These are phyloP conservation scores for Erpobdella octoculata DNA, from an alignment of 2,888 invertebrate species.

Conservation along the genomic window DNA sequence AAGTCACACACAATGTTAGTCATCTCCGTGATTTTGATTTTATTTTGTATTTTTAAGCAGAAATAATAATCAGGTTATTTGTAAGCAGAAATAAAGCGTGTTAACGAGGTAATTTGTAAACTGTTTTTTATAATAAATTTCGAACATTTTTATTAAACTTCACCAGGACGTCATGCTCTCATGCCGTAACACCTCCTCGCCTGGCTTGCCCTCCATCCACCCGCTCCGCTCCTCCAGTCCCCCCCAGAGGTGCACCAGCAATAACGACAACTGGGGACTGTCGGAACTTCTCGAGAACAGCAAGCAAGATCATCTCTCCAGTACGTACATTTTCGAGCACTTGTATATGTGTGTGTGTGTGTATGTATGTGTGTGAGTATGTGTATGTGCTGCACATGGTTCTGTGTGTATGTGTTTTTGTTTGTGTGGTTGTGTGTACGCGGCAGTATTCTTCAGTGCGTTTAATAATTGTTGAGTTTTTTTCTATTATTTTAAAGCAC, in stretches of 20 bases:
- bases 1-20: not conserved
- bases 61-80: not conserved
- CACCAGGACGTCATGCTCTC: constrained; percentile 25
- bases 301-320: constrained; percentile 20
- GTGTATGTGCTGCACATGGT: too few species aligned
- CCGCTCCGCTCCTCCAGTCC: constrained; percentile 10
- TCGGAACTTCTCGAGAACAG: constrained; percentile 18
- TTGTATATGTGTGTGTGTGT: too few species aligned
- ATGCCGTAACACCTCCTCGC: constrained; percentile 25
- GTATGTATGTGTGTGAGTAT: too few species aligned
- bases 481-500: too few species aligned
- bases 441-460: too few species aligned
- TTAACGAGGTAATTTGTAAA: not conserved
- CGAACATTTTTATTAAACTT: not conserved
- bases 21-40: too few species aligned
- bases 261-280: constrained; percentile 16
- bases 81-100: not conserved
- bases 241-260: not conserved
- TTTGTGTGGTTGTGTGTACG: too few species aligned
- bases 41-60: too few species aligned
- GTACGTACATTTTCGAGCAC: not conserved
- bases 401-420: too few species aligned
- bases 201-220: constrained; percentile 10
- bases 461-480: too few species aligned
- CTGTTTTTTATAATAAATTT: not conserved